Base-by-base conservation (phyloP, 2,113 vertebrate genomes). In the Perca fluviatilis region DNA sequence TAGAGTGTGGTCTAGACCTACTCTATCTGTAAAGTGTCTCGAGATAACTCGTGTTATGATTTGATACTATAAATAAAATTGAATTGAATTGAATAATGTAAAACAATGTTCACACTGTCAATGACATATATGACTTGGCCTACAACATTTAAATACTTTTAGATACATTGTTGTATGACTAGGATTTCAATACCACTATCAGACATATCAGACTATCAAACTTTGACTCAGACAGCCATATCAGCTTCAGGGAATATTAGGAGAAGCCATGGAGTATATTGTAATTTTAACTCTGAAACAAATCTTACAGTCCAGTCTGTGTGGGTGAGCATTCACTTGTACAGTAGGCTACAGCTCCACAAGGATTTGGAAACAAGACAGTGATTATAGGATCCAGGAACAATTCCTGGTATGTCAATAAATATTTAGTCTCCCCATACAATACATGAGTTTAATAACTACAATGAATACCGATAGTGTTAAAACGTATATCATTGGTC, bases 231-330 rank as follows among this genome's bases (percentile, higher is more conserved):
- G 16, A 51, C 23, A 30, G 30, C 13, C 50, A 27, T 19, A 27
- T 36, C 40, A 53, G 19, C 40, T 36, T 56, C 33, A 57, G 51
- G 50, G n/a, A 25, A 65, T 1, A 14, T 53, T 10, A 33, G 49
- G 23, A 69, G 18, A 69, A 36, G 63, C 63, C 23, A 47, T 23
- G 56, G 75, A 60, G 56, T 49, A 40, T 30, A 21, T 27, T 63
- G 27, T 40, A 49, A 77, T 82, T 81, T 77, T 61, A 73, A 64
- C 57, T 63, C 4, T 36, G 3, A 49, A 61, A 30, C 25, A 1
- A 21, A 65, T 27, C 16, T 23, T 36, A 72, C 8, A 67, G 62
- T 77, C 67, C 23, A 19, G 33, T 57, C 1, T 68, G 27, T 81
- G 62, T 21, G 47, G 36, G 49, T 40, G 43, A 57, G n/a, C 23